Evolutionary conservation across 2,113 vertebrate species (phyloP).

Genomic region (Onychorhynchus coronatus): DNA sequence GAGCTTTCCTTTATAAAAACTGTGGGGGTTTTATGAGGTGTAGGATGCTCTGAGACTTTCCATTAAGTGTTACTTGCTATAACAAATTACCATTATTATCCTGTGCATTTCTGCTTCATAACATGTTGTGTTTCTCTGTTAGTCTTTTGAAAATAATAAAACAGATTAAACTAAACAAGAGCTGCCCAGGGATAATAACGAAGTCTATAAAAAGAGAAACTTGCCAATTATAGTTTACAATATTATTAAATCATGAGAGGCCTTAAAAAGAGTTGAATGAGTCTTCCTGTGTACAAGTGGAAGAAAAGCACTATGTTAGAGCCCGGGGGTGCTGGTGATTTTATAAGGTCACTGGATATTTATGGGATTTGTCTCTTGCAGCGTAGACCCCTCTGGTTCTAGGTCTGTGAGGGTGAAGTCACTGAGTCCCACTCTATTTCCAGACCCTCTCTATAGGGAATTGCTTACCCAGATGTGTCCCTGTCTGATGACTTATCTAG

Average conservation of each 20-base stretch:
- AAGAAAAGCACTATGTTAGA: background rate
- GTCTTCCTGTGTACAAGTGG: background rate
- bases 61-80: slow-evolving; percentile 21
- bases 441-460: background rate
- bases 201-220: slow-evolving; percentile 50
- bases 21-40: slow-evolving; percentile 22
- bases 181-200: slow-evolving; percentile 39
- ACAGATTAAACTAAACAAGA: slow-evolving; percentile 37
- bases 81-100: slow-evolving; percentile 46
- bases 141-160: slow-evolving; percentile 50
- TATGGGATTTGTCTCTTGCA: background rate
- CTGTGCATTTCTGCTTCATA: slow-evolving; percentile 23
- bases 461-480: background rate
- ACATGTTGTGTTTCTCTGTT: background rate
- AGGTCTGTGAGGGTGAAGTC: background rate
- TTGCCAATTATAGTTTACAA: slow-evolving; percentile 40
- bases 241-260: slow-evolving; percentile 28
- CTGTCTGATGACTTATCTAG: background rate
- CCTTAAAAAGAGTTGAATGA: slow-evolving; percentile 32
- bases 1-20: background rate
- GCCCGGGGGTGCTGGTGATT: background rate
- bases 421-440: background rate
- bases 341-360: background rate
- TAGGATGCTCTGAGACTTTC: slow-evolving; percentile 30
- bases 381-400: background rate